Percentiles rank a stretch among this genome's conserved stretches.
These are phyloP conservation scores for Benitochromis conjunctus DNA, from an alignment of 2,113 vertebrate species.

Conservation along the genomic window DNA sequence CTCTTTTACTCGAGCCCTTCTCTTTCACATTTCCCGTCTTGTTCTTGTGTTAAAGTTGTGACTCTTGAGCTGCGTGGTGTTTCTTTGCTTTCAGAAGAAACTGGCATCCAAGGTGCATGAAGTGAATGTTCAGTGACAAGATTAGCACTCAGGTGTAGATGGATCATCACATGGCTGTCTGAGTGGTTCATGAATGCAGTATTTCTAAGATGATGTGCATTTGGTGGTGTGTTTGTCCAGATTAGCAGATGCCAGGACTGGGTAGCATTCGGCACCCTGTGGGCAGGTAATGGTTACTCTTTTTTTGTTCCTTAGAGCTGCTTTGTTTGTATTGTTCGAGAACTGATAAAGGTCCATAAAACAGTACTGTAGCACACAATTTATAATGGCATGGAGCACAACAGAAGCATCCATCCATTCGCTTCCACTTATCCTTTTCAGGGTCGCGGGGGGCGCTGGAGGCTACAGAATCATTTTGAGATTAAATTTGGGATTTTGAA, in stretches of 20 bases:
- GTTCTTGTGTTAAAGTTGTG: neutral
- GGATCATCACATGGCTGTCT: neutral
- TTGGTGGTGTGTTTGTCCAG: neutral
- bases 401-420: neutral
- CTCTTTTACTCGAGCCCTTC: neutral
- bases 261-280: neutral
- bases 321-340: neutral
- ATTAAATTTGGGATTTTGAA: neutral
- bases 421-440: too few species aligned
- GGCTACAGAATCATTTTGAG: neutral
- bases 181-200: neutral
- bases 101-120: neutral
- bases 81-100: neutral
- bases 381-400: neutral
- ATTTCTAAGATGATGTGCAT: neutral
- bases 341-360: neutral
- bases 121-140: neutral
- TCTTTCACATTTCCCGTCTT: neutral
- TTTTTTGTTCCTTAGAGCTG: neutral
- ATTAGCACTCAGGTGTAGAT: neutral
- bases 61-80: neutral
- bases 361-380: neutral
- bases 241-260: neutral
- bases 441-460: too few species aligned
- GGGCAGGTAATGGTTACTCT: neutral